These are phyloP conservation scores for Marcusenius ussheri DNA, from an alignment of 2,113 vertebrate genomes.

Conservation along the genomic window DNA sequence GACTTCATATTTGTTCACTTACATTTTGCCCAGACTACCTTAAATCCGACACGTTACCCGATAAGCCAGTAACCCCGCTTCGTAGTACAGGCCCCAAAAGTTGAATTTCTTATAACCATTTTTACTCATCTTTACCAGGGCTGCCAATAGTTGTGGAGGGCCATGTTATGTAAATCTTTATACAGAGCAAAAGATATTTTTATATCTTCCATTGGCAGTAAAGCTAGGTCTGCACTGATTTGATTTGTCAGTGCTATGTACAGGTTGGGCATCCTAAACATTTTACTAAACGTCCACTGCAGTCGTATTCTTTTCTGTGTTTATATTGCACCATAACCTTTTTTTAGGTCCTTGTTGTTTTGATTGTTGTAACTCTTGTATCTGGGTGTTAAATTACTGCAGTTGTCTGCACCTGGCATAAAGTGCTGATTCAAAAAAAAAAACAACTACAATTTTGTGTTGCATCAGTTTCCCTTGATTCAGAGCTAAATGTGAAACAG, in stretches of 20 bases:
- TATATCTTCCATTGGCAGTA: neutral
- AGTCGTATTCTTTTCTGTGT: neutral
- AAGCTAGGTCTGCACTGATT: neutral
- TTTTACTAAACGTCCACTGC: neutral
- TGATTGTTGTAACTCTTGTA: neutral
- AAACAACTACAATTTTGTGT: neutral
- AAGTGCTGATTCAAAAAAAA: neutral
- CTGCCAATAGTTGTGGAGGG: neutral
- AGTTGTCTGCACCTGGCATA: neutral
- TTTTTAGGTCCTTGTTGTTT: neutral
- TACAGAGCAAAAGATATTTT: neutral
- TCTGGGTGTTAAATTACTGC: neutral
- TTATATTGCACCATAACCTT: neutral
- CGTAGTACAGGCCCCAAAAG: neutral
- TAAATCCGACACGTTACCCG: too few species aligned
- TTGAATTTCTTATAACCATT: neutral
- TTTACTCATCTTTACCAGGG: neutral
- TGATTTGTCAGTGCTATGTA: neutral
- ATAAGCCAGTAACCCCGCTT: too few species aligned
- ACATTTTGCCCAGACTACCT: too few species aligned
- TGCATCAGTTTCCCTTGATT: neutral
- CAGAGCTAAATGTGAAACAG: neutral
- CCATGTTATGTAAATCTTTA: neutral
- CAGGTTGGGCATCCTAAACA: neutral
- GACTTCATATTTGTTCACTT: too few species aligned